Percentiles rank a stretch among this genome's conserved stretches.
These are phyloP conservation scores for Malurus leucopterus DNA, from an alignment of 2,797 vertebrate genomes.

Conservation along the genomic window DNA sequence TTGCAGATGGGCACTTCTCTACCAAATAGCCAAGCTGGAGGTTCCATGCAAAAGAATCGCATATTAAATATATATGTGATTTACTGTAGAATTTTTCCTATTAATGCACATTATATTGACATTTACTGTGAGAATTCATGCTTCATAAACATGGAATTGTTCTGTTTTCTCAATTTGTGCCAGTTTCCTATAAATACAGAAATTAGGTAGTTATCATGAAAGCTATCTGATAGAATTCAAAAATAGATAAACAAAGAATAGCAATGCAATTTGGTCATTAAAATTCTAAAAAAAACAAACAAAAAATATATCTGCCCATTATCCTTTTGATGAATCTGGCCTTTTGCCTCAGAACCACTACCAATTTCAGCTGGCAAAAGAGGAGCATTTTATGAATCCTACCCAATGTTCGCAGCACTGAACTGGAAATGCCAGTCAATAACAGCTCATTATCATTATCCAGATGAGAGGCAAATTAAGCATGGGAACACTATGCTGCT, in stretches of 20 bases:
- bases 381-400: constrained; percentile 65
- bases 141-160: constrained; percentile 74
- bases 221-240: constrained; percentile 75
- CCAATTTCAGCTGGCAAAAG: constrained; percentile 72
- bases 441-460: constrained; percentile 66
- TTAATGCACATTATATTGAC: constrained; percentile 64
- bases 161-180: constrained; percentile 70
- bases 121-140: constrained; percentile 71
- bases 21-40: background rate
- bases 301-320: constrained; percentile 77
- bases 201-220: constrained; percentile 71
- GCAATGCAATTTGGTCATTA: constrained; percentile 73
- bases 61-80: background rate
- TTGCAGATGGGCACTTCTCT: background rate
- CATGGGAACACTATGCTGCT: constrained; percentile 37
- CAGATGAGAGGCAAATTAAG: constrained; percentile 69
- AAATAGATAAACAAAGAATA: constrained; percentile 78
- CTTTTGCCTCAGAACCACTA: constrained; percentile 72
- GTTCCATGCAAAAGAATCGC: background rate
- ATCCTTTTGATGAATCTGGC: constrained; percentile 75
- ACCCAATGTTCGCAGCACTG: constrained; percentile 62
- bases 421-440: constrained; percentile 68
- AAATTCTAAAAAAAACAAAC: constrained; percentile 55
- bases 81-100: constrained; percentile 36
- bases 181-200: constrained; percentile 77